Evolutionary conservation across 2,113 vertebrate species (phyloP), one percentile per base, ranked within the genome.

Genomic region (Otis tarda): DNA sequence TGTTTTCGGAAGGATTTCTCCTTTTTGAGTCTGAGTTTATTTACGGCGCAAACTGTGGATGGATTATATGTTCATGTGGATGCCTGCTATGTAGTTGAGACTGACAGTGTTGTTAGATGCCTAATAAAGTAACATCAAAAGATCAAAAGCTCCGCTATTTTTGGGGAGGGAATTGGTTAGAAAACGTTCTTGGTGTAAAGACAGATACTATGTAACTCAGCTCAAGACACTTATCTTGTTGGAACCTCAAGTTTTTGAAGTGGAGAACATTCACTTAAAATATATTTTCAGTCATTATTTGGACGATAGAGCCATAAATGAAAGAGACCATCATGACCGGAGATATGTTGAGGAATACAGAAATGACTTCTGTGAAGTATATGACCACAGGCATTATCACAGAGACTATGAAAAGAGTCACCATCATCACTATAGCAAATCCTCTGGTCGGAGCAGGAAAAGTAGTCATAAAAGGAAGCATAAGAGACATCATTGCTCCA

Each of bases 361-460:
- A 94, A 97, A 98, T 95, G 98, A 98, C 91, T 98, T 98, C 97
- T 98, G 97, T 65, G 98, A 98, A 97, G 97, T 98, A 35, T 98
- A 98, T 94, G 98, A 98, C 53, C 97, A 97, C 91, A 98, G 98
- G 87, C 97, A 97, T 94, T 98, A 98, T 94, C 98, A 98, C 93
- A 98, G 97, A 92, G 98, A 99, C 94, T 97, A 98, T 97, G 98
- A 97, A 97, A 98, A 97, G 96, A 90, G 94, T 96, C 98, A 98
- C 79, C 95, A 95, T 97, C 98, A 99, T 95, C 99, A 99, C 97
- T 99, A 99, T 98, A 99, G 99, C 98, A 99, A 99, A 97, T 99
- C 99, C 45, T 99, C 99, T 31, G 98, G 98, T 41, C 98, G 94
- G 92, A 98, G 98, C 96, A 97, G 98, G 59, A 99, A 98, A 96